Base-by-base conservation (phyloP, 2,797 vertebrate genomes). In the Sebastes umbrosus region DNA sequence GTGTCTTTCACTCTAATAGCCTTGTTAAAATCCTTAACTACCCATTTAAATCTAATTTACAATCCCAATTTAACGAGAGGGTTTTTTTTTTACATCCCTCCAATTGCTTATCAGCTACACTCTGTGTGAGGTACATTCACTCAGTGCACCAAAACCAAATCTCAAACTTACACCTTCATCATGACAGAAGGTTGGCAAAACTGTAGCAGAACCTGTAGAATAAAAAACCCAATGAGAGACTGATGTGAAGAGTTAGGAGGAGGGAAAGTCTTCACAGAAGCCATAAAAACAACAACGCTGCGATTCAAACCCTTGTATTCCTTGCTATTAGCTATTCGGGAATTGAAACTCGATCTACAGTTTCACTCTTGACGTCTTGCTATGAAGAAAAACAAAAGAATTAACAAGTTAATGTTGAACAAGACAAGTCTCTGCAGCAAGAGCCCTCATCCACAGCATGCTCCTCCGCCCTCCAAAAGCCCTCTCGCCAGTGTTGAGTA, bases 1-100 rank as follows among this genome's bases (percentile, higher is more conserved):
- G 11, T 11, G 52, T 12, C 20, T 43, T 73, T 72, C 13, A 11
- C 54, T 63, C 66, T 73, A 16, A 52, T 24, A 43, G 58, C 39
- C 79, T 84, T 78, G 65, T 90, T 87, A 82, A 88, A 86, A 79
- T 5, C 32, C 58, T 39, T 72, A 86, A 85, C 78, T 72, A 82
- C n/a, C 54, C 27, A 76, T 31, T 85, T 86, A 88, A 86, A 85
- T 65, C 75, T 32, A 63, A 79, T 46, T 74, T 58, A 75, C 68
- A 66, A 69, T 36, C 27, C 50, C 54, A 83, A 76, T 72, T 83
- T 80, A 67, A 85, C 77, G 69, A 65, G 46, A 68, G 6, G 13
- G 10, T 3, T 5, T 27, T 59, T 55, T 62, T 43, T 46, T 46
- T 24, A 82, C 36, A 73, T 75, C 50, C 43, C 46, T 29, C 50